Evolutionary conservation across 1,140 invertebrate genomes (phyloP), one percentile per base, ranked within the genome.

Genomic region (Hesperophylax magnus): DNA sequence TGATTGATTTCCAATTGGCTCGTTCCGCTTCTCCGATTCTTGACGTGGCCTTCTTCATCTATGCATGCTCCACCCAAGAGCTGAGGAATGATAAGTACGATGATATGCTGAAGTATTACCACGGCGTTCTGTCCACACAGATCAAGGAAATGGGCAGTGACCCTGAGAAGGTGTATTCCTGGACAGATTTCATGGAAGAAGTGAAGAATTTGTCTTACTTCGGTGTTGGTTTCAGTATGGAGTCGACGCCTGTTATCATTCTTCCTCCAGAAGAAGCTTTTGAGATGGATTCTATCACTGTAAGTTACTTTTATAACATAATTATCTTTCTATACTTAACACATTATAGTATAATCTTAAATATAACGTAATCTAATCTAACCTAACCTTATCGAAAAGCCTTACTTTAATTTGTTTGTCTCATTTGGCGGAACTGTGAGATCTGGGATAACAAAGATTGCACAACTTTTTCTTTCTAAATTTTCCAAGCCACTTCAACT

Each of bases 1-100:
- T 95, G 56, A 92, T 95, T 54, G 94, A 95, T 84, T 95, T 94
- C 83, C 94, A 95, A 87, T 83, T 95, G 61, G 86, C 92, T 1
- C 89, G 93, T 87, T 91, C 88, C 72, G 89, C 90, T 0, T 92
- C 92, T 31, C 90, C 93, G 7, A 87, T 92, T 11, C 83, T 92
- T 2, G 94, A 94, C 84, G n/a, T 94, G 0, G 85, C 88, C 20
- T 93, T 94, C 85, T 90, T 93, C 18, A 87, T 94, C 47, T 94
- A 93, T 80, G 91, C 91, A 0, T 93, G 93, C 80, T 93, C 93
- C 0, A 89, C 89, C 58, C 88, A 93, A 84, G 79, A 90, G 58
- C 84, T 94, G 79, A 87, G 93, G 17, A 85, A 90, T 74, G 75
- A 91, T 63, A 86, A 93, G 84, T 94, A 92, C 82, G 87, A 93